Evolutionary conservation across 2,888 invertebrate species (phyloP).

Genomic region (Petrophora chlorosata): DNA sequence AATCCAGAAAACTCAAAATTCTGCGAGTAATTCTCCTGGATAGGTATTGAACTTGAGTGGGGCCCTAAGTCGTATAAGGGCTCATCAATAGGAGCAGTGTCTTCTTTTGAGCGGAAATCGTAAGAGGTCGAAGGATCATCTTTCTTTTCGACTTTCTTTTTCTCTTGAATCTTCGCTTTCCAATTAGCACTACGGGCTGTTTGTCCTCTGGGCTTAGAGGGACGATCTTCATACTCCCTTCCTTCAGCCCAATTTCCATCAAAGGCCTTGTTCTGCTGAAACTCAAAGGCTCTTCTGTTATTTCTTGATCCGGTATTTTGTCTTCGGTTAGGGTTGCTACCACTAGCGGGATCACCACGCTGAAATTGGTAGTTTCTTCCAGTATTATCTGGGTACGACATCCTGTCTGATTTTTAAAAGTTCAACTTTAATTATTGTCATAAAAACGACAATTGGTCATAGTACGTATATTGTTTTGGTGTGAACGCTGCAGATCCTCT

Average conservation of each 20-base stretch:
- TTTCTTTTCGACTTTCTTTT: constrained; percentile 21
- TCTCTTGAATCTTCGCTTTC: constrained; percentile 9
- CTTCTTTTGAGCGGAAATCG: constrained; percentile 35
- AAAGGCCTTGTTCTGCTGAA: constrained; percentile 22
- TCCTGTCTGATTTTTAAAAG: no score
- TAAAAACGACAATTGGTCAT: no score
- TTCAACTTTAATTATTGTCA: no score
- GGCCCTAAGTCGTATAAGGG: constrained; percentile 41
- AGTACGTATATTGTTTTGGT: no score
- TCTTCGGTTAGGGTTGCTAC: neutral
- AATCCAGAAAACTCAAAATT: constrained; percentile 38
- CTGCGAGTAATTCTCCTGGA: constrained; percentile 35
- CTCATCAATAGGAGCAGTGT: constrained; percentile 36
- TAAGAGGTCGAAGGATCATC: constrained; percentile 16
- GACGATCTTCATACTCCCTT: constrained; percentile 32
- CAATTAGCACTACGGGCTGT: constrained; percentile 17
- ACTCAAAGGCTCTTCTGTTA: constrained; percentile 29
- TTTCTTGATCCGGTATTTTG: constrained; percentile 20
- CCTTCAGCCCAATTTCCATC: constrained; percentile 25
- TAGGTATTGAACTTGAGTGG: constrained; percentile 34
- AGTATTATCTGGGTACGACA: no score
- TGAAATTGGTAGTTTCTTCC: no score
- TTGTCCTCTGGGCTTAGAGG: constrained; percentile 21
- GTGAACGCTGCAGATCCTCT: no score
- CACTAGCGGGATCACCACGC: constrained; percentile 2